Conservation (phyloP, 2,113 vertebrate genomes). For the Ailurus styani region DNA sequence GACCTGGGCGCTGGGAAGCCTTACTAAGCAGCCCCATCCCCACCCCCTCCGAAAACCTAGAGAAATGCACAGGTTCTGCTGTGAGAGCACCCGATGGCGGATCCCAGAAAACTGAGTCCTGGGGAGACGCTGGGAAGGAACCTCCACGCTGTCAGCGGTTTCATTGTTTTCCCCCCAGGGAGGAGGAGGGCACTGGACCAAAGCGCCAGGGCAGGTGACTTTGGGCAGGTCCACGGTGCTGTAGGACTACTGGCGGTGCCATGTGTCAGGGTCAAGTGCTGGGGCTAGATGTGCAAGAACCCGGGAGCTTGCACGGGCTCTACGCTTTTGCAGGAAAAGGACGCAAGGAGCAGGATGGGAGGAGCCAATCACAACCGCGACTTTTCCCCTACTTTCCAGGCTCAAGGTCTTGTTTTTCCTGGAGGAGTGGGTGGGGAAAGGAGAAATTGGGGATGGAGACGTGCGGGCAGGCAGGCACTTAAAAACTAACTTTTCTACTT, state of each 20-base stretch:
- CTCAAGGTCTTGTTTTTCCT: fast-evolving
- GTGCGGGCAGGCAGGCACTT: neutral
- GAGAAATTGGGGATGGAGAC: neutral
- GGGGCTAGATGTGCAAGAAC: neutral
- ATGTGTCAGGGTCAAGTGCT: fast-evolving
- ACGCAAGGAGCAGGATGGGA: fast-evolving
- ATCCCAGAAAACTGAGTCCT: neutral
- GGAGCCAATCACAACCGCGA: neutral
- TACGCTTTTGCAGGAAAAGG: fast-evolving
- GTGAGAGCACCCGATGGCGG: neutral
- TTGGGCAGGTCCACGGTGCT: neutral
- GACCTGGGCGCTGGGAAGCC: neutral
- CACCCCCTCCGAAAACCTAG: neutral
- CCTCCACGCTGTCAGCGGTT: neutral
- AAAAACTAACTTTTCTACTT: neutral
- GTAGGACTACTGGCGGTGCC: fast-evolving
- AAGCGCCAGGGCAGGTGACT: neutral
- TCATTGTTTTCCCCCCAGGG: neutral
- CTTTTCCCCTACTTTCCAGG: conserved; percentile 45
- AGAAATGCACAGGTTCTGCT: neutral
- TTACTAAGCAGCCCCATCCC: neutral
- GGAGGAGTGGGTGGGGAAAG: neutral
- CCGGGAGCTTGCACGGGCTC: fast-evolving
- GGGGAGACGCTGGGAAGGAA: neutral
- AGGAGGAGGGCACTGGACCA: neutral